Conservation (phyloP, 1,140 invertebrate genomes). For the Grapholita molesta region DNA sequence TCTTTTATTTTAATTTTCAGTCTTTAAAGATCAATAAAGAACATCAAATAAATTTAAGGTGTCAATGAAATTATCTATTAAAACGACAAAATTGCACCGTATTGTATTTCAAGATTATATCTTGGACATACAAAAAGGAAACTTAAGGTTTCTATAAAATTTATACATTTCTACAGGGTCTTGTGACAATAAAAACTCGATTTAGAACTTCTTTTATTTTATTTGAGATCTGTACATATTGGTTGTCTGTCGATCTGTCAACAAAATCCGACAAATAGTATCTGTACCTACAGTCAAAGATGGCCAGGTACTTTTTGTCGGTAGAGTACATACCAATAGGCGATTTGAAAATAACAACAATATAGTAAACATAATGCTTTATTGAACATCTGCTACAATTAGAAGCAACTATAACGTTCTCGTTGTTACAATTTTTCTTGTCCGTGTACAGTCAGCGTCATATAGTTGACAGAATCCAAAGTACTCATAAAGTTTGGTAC, state of each 20-base stretch:
- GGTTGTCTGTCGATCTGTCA: neutral
- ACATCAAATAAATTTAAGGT: neutral
- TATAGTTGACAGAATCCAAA: no score
- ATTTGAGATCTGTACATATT: slow-evolving; percentile 16
- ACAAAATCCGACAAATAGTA: neutral
- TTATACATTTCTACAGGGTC: slow-evolving; percentile 18
- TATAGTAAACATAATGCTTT: neutral
- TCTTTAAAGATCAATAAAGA: slow-evolving; percentile 3
- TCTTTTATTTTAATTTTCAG: neutral
- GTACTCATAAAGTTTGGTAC: no score
- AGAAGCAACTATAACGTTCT: neutral
- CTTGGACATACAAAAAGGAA: neutral
- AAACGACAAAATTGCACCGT: neutral
- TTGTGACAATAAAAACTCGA: slow-evolving; percentile 5
- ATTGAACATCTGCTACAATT: neutral
- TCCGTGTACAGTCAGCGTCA: no score
- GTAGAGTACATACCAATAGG: neutral
- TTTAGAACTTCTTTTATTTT: neutral
- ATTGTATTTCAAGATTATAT: neutral
- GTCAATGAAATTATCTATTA: neutral
- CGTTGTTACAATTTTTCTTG: no score
- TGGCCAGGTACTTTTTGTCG: neutral
- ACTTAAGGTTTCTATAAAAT: neutral
- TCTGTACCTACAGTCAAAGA: neutral
- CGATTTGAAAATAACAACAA: neutral